Base-by-base conservation (phyloP, 2,888 invertebrate genomes). In the Stenichneumon culpator region DNA sequence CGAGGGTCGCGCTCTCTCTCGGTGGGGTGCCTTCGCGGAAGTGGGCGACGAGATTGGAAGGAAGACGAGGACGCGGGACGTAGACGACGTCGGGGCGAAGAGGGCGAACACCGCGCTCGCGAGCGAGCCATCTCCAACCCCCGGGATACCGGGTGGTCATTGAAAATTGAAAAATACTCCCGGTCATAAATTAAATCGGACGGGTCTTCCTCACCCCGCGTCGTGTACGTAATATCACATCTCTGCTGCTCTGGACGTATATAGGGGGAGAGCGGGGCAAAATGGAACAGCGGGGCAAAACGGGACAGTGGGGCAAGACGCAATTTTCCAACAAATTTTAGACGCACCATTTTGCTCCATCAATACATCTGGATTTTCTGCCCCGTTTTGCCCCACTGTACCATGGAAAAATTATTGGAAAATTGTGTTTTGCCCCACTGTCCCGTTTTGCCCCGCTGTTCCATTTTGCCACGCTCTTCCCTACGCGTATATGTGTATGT, bases 91-190 rank as follows among this genome's bases (percentile, higher is more conserved):
- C 72, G 84, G 60, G 77, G 28, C 32, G 69, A 52, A 70, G 44
- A 57, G 74, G 47, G 69, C 4, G 65, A 68, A 82, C 72, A 57
- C 44, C 50, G 57, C 47, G 54, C 52, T 63, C 75, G 84, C 79
- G 82, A 44, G 70, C 69, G 83, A 73, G 79, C 83, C 74, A 65
- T 70, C 60, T 32, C 65, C 67, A 47, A 50, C 65, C 68, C 70
- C 81, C 65, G 73, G 84, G 86, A 89, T 88, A 89, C 82, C 86
- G 90, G 87, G 86, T 89, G 91, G 90, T 90, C 91, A 90, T 91
- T 90, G 91, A 90, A 91, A 92, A 91, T 91, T 91, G 90, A 88
- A 90, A 91, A 90, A 89, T 90, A 88, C 88, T 87, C 79, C 82
- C 82, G 88, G 88, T 85, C 88, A 87, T 90, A 90, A 90, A 91